Evolutionary conservation across 2,797 vertebrate species (phyloP), one percentile per base, ranked within the genome.

Genomic region (Sparidentex hasta): DNA sequence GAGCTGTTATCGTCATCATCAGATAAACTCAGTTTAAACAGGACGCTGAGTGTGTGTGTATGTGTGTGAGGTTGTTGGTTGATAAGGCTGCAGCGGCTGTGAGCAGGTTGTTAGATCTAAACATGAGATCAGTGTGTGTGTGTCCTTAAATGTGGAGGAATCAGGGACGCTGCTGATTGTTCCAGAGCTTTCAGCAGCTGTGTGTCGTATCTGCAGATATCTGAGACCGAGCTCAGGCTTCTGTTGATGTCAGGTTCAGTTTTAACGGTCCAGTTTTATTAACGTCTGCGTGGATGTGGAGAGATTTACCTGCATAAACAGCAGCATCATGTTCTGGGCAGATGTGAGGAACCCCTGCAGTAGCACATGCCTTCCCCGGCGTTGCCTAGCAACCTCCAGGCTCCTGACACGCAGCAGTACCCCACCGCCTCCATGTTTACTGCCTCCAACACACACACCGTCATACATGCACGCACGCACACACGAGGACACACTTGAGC

Each of bases 381-480:
- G 94, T 95, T 94, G 91, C 94, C 90, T 95, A 94, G 95, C 95
- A 95, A 95, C 95, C 91, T 75, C 62, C 70, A 8, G 87, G 90
- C 87, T 90, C 84, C 84, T 90, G 87, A 91, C 91, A 90, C 77
- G 78, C 86, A 90, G 92, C 78, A 27, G 74, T 84, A 33, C 75
- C 57, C 67, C 47, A 7, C 63, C 61, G 25, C 72, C 58, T 61
- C 76, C 52, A 38, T 44, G 11, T 69, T 79, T 48, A 74, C 64
- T 23, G 56, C 62, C 52, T 54, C 74, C 44, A 6, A 79, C 62
- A 74, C 47, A 51, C 46, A 46, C 27, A 27, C 27, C 77, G 57
- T 72, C 47, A 57, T 4, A 20, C 50, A 25, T 20, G 17, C 65
- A 51, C 29, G 33, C 48, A 47, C 47, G 70, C 51, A 43, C 44